A percentile compares a stretch with the other conserved stretches of the same genome.
These are phyloP conservation scores for Thecocarcelia acutangulata DNA, from an alignment of 2,888 invertebrate genomes.

Conservation along the genomic window DNA sequence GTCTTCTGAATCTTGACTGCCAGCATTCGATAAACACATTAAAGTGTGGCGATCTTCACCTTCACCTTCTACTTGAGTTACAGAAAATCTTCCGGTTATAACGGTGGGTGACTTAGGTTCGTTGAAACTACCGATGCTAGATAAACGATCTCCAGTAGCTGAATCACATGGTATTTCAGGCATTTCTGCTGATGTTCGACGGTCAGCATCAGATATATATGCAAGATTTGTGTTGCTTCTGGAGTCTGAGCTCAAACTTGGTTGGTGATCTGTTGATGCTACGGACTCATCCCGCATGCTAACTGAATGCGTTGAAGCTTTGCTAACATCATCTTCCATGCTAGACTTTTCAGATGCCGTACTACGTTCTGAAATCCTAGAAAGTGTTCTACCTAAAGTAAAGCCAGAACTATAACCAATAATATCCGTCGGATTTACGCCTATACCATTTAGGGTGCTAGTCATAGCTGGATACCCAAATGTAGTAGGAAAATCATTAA, in stretches of 20 bases:
- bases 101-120: slow-evolving; percentile 82
- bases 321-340: slow-evolving; percentile 92
- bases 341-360: slow-evolving; percentile 94
- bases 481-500: slow-evolving; percentile 88
- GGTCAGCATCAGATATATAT: slow-evolving; percentile 90
- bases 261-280: slow-evolving; percentile 92
- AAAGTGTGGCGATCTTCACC: slow-evolving; percentile 78
- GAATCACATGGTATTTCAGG: slow-evolving; percentile 92
- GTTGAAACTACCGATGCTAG: slow-evolving; percentile 81
- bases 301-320: slow-evolving; percentile 91
- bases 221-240: slow-evolving; percentile 88
- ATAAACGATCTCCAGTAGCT: slow-evolving; percentile 83
- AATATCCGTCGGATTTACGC: slow-evolving; percentile 85
- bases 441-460: slow-evolving; percentile 82
- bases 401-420: slow-evolving; percentile 89
- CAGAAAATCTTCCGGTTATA: slow-evolving; percentile 79
- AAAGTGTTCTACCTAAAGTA: slow-evolving; percentile 88
- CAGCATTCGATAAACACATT: slow-evolving; percentile 82
- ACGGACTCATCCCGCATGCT: slow-evolving; percentile 92
- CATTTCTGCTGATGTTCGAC: slow-evolving; percentile 91
- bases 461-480: slow-evolving; percentile 87
- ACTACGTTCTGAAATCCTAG: slow-evolving; percentile 93
- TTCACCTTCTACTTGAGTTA: slow-evolving; percentile 81
- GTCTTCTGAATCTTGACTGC: slow-evolving; percentile 89
- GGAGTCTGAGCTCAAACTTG: slow-evolving; percentile 92